Evolutionary conservation across 2,113 vertebrate species (phyloP), one percentile per base, ranked within the genome.

Genomic region (Ovibos moschatus): DNA sequence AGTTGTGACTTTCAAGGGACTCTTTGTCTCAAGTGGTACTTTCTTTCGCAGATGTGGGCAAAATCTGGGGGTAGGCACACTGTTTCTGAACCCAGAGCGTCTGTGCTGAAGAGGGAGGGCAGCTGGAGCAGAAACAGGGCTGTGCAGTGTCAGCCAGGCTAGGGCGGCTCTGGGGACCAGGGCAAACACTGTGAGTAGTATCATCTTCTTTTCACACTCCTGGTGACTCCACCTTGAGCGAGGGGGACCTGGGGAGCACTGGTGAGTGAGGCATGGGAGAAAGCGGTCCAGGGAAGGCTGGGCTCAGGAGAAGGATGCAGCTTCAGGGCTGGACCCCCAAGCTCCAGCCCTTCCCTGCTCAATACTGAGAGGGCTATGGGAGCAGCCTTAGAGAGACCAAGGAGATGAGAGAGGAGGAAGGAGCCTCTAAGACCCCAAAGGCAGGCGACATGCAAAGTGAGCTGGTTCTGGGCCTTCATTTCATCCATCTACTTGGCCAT

Each of bases 61-160:
- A 76, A 51, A 50, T 76, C 47, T 93, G 47, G 45, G 53, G 9
- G 7, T 43, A 17, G n/a, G 13, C 3, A 25, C 53, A 67, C 23
- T 64, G 53, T 82, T 86, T 91, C 40, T 81, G 64, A 97, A 57
- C 33, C 23, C 51, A 86, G 84, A 91, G 67, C 10, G 0, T 25
- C 50, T 74, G 67, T 33, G 27, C 55, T 19, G 57, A 62, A 78
- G 33, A 57, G 28, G 7, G 2, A 3, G 6, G 16, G 3, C 6
- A 7, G 64, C 16, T 55, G 33, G 8, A 47, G 27, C n/a, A 30
- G 51, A 47, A 92, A 51, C 3, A 28, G 36, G 25, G 23, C n/a
- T 64, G 12, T 45, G 79, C 62, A 3, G 74, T 11, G 21, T 50
- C 11, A 1, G 33, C 74, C 36, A 74, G 85, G 47, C 13, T 16